Evolutionary conservation across 2,113 vertebrate species (phyloP).

Genomic region (Sylvicapra grimmia): DNA sequence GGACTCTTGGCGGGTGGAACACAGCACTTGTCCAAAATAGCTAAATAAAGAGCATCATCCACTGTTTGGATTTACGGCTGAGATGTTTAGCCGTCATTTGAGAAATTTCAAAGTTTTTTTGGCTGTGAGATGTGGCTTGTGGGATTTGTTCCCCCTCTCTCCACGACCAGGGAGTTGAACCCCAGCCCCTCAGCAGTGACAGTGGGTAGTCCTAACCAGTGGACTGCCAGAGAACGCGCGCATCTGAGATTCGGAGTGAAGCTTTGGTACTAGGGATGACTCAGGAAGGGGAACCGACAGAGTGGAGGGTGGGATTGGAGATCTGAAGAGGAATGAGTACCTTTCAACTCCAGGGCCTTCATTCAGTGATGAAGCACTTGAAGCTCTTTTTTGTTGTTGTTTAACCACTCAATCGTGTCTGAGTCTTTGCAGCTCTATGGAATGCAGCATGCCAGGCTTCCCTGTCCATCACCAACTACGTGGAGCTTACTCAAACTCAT

Average conservation of each 20-base stretch:
- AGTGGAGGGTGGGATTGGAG: fast-evolving
- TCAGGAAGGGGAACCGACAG: fast-evolving
- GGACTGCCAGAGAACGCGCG: background rate
- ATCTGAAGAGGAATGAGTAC: background rate
- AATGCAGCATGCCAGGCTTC: background rate
- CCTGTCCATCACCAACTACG: background rate
- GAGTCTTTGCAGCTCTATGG: background rate
- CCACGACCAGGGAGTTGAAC: background rate
- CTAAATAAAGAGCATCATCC: background rate
- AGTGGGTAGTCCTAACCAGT: background rate
- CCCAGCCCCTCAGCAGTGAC: background rate
- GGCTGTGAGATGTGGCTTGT: background rate
- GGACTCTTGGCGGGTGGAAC: no score
- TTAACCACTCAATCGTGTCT: fast-evolving
- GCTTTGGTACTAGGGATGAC: background rate
- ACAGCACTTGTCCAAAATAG: background rate
- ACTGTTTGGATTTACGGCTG: no score
- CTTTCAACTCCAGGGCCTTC: background rate
- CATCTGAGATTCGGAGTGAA: background rate
- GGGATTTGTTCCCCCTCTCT: background rate
- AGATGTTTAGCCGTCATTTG: fast-evolving
- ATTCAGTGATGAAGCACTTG: fast-evolving
- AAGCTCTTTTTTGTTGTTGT: background rate
- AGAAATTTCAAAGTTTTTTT: background rate
- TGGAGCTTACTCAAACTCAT: background rate